Evolutionary conservation across 2,888 invertebrate genomes (phyloP), one percentile per base, ranked within the genome.

Genomic region (Diplazon laetatorius): DNA sequence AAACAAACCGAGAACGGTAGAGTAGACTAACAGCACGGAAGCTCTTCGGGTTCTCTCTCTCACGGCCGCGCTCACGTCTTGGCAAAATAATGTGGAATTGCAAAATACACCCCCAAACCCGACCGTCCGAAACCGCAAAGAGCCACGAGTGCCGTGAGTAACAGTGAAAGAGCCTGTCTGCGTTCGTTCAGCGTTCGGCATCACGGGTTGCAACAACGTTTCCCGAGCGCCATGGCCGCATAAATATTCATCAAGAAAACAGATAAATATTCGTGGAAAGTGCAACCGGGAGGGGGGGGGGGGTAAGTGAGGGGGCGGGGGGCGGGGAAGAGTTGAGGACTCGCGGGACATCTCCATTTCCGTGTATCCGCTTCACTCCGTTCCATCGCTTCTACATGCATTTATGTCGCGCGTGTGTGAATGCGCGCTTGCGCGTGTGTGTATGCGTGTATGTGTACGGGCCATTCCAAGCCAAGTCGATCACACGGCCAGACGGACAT

Each of bases 241-340:
- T 87, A 85, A 87, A 87, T 87, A 87, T 87, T 87, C 87, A 86
- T 87, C 74, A 72, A 57, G 71, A 65, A 75, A 75, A 77, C 59
- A 78, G 81, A 85, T 82, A 86, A 84, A 84, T 84, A 84, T 83
- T 85, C 76, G 62, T 57, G 37, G 72, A 66, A 75, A 62, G 39
- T 59, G 46, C 52, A 42, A 39, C n/a, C n/a, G n/a, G 48, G 22
- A 39, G 57, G 39, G 30, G 2, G 30, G 4, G 30, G 30, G 2
- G 2, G 30, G 30, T n/a, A n/a, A n/a, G n/a, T n/a, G 22, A 39
- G 57, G 39, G 30, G 2, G 30, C 30, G 30, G 30, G 2, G 2
- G 30, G 30, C n/a, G n/a, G n/a, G n/a, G n/a, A n/a, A n/a, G n/a
- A n/a, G n/a, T n/a, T n/a, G n/a, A n/a, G n/a, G n/a, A n/a, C 30